A percentile compares a stretch with the other conserved stretches of the same genome.
Conservation (phyloP, 1,140 invertebrate genomes). For the Argopecten irradians region DNA sequence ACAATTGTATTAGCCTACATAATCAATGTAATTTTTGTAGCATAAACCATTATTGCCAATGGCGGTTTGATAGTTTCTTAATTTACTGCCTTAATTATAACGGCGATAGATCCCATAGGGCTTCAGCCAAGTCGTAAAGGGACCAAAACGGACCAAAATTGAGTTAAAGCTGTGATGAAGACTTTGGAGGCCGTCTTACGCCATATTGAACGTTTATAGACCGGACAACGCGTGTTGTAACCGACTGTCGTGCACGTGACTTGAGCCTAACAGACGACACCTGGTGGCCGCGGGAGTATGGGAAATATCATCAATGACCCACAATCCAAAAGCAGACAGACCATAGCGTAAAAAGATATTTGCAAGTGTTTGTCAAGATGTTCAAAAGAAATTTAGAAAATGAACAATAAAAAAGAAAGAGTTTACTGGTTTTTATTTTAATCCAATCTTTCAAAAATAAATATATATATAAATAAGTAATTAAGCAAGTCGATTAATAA, state of each 20-base stretch:
- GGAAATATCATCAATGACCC: neutral
- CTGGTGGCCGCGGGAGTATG: neutral
- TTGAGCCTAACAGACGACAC: neutral
- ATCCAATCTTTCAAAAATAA: too few relatives aligned
- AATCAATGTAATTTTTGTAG: neutral
- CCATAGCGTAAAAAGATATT: neutral
- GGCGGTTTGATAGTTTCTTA: slow-evolving; percentile 1
- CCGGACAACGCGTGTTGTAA: neutral
- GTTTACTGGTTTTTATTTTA: too few relatives aligned
- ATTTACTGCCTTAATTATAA: neutral
- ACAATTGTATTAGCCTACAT: slow-evolving; percentile 6
- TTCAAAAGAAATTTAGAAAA: neutral
- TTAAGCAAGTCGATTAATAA: too few relatives aligned
- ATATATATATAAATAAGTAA: too few relatives aligned
- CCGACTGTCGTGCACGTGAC: neutral
- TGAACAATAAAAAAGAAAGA: too few relatives aligned
- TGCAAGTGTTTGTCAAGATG: neutral
- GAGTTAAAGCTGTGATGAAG: neutral
- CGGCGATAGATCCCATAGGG: neutral
- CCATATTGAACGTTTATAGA: neutral
- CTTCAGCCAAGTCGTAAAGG: neutral
- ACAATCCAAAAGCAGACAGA: neutral
- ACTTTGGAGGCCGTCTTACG: neutral
- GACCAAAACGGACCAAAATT: too few relatives aligned
- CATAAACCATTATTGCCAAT: neutral